Evolutionary conservation across 37 sponge, comb jelly and placozoan species (phyloP).

Genomic region (Agelas oroides): DNA sequence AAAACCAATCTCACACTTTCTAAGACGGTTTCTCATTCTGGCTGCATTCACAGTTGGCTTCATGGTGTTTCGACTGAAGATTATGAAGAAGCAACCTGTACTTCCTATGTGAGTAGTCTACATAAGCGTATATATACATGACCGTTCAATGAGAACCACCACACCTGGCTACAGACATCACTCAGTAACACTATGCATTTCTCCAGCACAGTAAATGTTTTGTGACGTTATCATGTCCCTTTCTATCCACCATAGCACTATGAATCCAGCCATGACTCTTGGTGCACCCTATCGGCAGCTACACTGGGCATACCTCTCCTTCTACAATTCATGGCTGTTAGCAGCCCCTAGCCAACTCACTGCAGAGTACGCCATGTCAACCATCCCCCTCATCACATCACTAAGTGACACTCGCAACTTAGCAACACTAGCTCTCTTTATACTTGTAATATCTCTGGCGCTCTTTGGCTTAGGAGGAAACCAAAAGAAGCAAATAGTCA

Average conservation of each 20-base stretch:
- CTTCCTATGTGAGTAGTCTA: not conserved
- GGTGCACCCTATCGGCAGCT: constrained; percentile 85
- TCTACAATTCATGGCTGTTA: constrained; percentile 81
- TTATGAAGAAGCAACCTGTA: constrained; percentile 37
- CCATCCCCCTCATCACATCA: constrained; percentile 82
- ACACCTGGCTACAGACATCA: too few species aligned
- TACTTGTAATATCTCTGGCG: constrained; percentile 7
- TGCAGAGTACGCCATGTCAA: constrained; percentile 96
- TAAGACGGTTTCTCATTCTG: constrained; percentile 1
- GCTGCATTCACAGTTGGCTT: constrained; percentile 4
- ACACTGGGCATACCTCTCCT: constrained; percentile 81
- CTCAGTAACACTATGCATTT: too few species aligned
- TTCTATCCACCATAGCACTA: constrained; percentile 60
- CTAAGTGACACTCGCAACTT: constrained; percentile 78
- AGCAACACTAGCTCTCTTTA: constrained; percentile 54
- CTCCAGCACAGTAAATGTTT: too few species aligned
- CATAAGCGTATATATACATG: too few species aligned
- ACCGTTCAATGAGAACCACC: too few species aligned
- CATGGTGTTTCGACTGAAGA: constrained; percentile 30
- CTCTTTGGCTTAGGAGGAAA: not conserved
- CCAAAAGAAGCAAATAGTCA: not conserved
- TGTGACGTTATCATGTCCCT: too few species aligned
- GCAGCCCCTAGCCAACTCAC: constrained; percentile 76
- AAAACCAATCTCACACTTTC: not conserved
- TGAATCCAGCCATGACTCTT: constrained; percentile 84